Evolutionary conservation across 2,113 vertebrate species (phyloP), one percentile per base, ranked within the genome.

Genomic region (Chaetodon auriga): DNA sequence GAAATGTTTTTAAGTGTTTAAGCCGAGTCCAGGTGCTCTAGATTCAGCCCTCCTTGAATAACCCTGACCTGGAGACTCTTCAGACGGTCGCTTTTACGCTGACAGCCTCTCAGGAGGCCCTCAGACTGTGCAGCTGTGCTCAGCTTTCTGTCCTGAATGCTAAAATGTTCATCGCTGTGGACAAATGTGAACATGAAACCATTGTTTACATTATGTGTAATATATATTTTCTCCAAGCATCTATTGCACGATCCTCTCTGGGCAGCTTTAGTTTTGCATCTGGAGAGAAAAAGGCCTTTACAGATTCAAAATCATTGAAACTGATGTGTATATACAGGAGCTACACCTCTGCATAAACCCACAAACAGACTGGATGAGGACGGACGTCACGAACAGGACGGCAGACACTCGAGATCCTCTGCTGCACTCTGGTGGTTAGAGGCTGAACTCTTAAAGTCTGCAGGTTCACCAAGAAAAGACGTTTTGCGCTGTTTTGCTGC

Each of bases 391-490:
- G n/a, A 1, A 21, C 57, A 14, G 7, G n/a, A 5, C 10, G 14
- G 60, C 19, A 23, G 35, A n/a, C 41, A 46, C 14, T 23, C 0
- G 7, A 49, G 23, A 18, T 5, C 1, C 82, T 89, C 68, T 88
- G 80, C 89, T 88, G 90, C 89, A 3, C 77, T 84, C 92, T 92
- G 9, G 75, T 84, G 92, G 90, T 46, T 51, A 53, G 4, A 35
- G 4, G 43, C 61, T 19, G 51, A 58, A 43, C 14, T 5, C 2
- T 53, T 8, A 21, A 41, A 51, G 12, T 38, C 23, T n/a, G 18
- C 25, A 51, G 10, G 1, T 38, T 63, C 19, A 41, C 61, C 4
- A 5, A 7, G 4, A 16, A 7, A 43, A 64, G 41, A 16, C 23
- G 7, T 63, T 41, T 38, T 18, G 30, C 36, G 13, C n/a, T 19